Evolutionary conservation across 2,797 vertebrate genomes (phyloP).

Genomic region (Bovichtus variegatus): DNA sequence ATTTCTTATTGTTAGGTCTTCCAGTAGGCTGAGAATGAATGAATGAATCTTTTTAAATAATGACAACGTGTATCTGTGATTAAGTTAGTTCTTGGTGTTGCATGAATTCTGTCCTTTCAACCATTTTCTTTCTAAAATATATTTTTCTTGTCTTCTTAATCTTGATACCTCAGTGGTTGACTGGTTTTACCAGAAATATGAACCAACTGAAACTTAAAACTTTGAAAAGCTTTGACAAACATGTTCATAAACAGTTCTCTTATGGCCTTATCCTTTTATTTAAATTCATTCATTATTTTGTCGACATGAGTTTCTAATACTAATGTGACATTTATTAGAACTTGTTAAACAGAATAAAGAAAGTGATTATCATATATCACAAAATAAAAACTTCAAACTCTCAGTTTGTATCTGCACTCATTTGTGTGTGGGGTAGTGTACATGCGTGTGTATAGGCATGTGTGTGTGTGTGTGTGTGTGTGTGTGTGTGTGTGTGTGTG

Average conservation of each 20-base stretch:
- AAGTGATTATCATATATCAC: not conserved
- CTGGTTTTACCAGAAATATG: not conserved
- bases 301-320: not conserved
- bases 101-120: not conserved
- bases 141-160: not conserved
- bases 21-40: not conserved
- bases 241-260: not conserved
- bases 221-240: not conserved
- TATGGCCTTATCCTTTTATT: not conserved
- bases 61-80: not conserved
- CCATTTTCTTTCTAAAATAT: not conserved
- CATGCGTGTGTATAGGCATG: conserved; percentile 2
- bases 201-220: not conserved
- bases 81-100: not conserved
- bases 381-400: conserved; percentile 13
- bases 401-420: conserved; percentile 17
- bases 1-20: not conserved
- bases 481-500: not conserved
- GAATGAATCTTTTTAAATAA: not conserved
- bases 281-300: not conserved
- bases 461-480: not conserved
- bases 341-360: not conserved
- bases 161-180: not conserved
- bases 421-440: not conserved
- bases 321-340: not conserved